Percentiles rank a stretch among this genome's conserved stretches.
Evolutionary conservation across 2,113 vertebrate species (phyloP).

Genomic region (Dolichotis patagonum): DNA sequence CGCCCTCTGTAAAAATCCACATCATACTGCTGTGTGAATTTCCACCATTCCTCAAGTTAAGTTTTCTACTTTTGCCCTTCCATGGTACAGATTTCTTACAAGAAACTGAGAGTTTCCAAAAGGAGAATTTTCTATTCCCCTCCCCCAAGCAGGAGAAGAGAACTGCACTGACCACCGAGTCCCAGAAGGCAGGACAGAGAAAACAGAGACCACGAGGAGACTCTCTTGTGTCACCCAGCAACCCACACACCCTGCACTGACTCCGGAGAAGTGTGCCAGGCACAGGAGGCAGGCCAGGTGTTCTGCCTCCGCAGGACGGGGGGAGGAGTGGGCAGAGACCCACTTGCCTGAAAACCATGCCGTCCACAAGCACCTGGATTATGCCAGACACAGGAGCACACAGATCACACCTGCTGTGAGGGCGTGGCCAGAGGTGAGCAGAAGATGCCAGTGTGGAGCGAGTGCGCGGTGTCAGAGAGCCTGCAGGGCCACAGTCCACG

Average conservation of each 20-base stretch:
- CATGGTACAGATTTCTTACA: background rate
- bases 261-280: constrained; percentile 23
- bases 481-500: background rate
- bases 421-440: background rate
- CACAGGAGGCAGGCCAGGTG: background rate
- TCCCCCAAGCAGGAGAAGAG: background rate
- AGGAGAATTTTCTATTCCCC: background rate
- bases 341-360: background rate
- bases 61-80: background rate
- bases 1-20: background rate
- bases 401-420: background rate
- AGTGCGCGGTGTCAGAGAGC: background rate
- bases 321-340: background rate
- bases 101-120: background rate
- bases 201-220: background rate
- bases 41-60: background rate
- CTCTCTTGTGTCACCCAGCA: background rate
- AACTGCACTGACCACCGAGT: background rate
- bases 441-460: background rate
- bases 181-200: background rate
- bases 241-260: background rate
- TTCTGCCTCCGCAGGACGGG: background rate
- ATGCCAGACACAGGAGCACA: background rate
- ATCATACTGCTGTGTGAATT: background rate
- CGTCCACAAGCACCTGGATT: background rate